These are phyloP conservation scores for Imbricaverruca yamaguchii DNA, from an alignment of 2,888 invertebrate species.

Conservation along the genomic window DNA sequence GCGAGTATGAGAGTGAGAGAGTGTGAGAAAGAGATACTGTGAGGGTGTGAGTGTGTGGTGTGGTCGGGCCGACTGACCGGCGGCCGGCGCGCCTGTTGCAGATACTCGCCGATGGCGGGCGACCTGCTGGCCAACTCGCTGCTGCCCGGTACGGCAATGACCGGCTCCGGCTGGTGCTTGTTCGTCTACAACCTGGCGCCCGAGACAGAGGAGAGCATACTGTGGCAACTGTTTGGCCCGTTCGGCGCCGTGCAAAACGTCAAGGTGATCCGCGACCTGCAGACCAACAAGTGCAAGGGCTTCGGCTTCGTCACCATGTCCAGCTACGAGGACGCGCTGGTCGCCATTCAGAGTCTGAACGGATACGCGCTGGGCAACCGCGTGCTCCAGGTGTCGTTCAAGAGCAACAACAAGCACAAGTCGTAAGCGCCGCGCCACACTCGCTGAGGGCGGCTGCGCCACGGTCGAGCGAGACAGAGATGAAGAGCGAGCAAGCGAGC, in stretches of 20 bases:
- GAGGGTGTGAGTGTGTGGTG: slow-evolving; percentile 3
- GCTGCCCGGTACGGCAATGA: slow-evolving; percentile 61
- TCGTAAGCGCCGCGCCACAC: slow-evolving; percentile 34
- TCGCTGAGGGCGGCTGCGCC: background rate
- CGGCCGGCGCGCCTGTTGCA: slow-evolving; percentile 39
- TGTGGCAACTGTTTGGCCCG: slow-evolving; percentile 93
- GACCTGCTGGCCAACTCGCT: slow-evolving; percentile 69
- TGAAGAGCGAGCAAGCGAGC: background rate
- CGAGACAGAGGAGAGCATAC: slow-evolving; percentile 81
- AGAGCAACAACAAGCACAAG: slow-evolving; percentile 47
- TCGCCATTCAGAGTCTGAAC: slow-evolving; percentile 92
- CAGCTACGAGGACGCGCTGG: slow-evolving; percentile 93
- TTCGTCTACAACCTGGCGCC: slow-evolving; percentile 88
- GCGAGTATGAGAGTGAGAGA: too few species aligned
- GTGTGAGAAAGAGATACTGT: too few species aligned
- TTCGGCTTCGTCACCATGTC: slow-evolving; percentile 98
- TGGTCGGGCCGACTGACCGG: slow-evolving; percentile 2
- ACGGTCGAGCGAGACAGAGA: slow-evolving; percentile 22
- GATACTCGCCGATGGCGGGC: slow-evolving; percentile 74
- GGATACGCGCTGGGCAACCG: slow-evolving; percentile 92
- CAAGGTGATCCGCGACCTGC: slow-evolving; percentile 88
- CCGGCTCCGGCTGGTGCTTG: slow-evolving; percentile 84
- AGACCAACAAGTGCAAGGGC: slow-evolving; percentile 95
- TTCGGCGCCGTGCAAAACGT: slow-evolving; percentile 96
- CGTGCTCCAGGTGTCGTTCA: slow-evolving; percentile 81